A percentile compares a stretch with the other conserved stretches of the same genome.
These are phyloP conservation scores for Psylliodes chrysocephalus DNA, from an alignment of 2,888 invertebrate genomes.

Conservation along the genomic window DNA sequence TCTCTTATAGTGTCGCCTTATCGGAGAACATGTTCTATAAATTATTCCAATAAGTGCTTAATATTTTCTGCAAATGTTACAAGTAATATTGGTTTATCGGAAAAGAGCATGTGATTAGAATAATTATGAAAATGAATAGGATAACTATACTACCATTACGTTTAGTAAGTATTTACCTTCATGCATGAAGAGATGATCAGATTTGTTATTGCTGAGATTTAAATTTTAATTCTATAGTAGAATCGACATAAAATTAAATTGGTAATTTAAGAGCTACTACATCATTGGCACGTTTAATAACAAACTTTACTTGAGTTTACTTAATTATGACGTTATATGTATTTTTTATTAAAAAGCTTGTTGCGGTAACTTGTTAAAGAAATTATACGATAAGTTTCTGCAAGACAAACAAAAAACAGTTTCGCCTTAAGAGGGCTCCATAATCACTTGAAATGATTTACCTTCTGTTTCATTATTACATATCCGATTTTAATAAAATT, in stretches of 20 bases:
- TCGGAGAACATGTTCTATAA: constrained; percentile 9
- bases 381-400: too few relatives aligned
- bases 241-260: neutral
- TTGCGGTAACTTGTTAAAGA: too few relatives aligned
- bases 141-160: neutral
- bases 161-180: neutral
- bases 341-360: too few relatives aligned
- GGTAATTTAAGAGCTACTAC: too few relatives aligned
- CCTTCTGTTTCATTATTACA: too few relatives aligned
- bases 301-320: too few relatives aligned
- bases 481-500: too few relatives aligned
- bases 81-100: constrained; percentile 1
- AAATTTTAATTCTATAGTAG: neutral
- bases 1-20: neutral
- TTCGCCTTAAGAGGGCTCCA: too few relatives aligned
- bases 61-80: constrained; percentile 4
- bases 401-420: too few relatives aligned
- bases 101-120: neutral
- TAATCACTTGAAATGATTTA: too few relatives aligned
- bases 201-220: neutral
- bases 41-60: constrained; percentile 7
- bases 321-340: too few relatives aligned
- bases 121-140: neutral
- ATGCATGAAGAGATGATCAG: neutral
- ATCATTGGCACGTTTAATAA: too few relatives aligned